Conservation (phyloP, 2,113 vertebrate genomes). For the Brachypodius melanocephalos region DNA sequence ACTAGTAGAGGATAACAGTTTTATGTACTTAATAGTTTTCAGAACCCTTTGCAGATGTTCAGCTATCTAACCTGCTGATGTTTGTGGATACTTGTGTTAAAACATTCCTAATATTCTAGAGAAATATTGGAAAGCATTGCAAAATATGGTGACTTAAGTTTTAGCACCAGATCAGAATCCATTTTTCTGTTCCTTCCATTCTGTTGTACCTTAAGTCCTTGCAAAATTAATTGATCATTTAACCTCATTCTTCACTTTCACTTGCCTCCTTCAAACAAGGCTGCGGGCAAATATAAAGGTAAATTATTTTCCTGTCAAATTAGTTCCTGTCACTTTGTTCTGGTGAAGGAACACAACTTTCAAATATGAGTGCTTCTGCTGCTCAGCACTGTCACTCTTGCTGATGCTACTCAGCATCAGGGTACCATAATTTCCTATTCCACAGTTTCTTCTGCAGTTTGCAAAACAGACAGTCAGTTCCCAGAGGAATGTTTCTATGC, state of each 20-base stretch:
- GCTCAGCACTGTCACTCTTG: background rate
- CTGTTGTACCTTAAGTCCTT: background rate
- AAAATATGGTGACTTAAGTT: background rate
- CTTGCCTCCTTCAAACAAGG: background rate
- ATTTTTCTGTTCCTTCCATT: background rate
- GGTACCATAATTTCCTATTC: background rate
- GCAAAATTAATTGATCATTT: background rate
- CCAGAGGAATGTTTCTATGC: background rate
- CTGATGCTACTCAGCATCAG: background rate
- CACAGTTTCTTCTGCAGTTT: background rate
- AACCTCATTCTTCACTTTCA: background rate
- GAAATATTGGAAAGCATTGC: background rate
- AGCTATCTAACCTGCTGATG: background rate
- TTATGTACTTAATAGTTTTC: background rate
- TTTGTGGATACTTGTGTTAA: background rate
- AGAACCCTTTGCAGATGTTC: background rate
- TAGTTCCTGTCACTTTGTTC: background rate
- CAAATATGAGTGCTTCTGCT: background rate
- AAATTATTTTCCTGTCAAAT: background rate
- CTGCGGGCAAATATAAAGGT: background rate
- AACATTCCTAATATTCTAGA: background rate
- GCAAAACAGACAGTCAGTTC: background rate
- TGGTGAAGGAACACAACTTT: background rate
- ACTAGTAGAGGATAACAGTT: background rate
- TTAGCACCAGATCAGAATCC: background rate